These are phyloP conservation scores for Lepas anatifera DNA, from an alignment of 2,888 invertebrate genomes.

Conservation along the genomic window DNA sequence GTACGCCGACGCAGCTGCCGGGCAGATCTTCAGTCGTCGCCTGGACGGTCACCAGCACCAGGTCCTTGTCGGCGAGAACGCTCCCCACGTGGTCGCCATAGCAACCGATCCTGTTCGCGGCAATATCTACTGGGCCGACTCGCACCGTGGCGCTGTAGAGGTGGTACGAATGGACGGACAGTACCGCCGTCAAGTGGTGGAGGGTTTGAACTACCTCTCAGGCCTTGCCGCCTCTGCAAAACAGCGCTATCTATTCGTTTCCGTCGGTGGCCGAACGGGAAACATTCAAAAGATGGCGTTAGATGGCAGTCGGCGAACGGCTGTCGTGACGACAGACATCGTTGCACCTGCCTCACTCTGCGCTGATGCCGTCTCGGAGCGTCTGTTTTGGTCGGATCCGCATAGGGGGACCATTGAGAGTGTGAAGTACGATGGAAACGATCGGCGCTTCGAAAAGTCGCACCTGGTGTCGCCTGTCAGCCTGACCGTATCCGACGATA, in stretches of 20 bases:
- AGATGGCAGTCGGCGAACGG: background rate
- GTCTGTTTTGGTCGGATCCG: slow-evolving; percentile 1
- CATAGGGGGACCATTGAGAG: background rate
- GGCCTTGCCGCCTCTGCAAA: background rate
- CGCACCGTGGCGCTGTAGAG: background rate
- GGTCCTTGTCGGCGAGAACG: background rate
- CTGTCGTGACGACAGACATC: background rate
- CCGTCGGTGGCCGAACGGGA: background rate
- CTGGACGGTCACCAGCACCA: background rate
- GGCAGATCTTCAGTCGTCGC: background rate
- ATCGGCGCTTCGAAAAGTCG: background rate
- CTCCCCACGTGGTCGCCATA: background rate
- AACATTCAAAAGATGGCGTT: background rate
- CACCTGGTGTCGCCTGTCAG: background rate
- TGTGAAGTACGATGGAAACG: background rate
- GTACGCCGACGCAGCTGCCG: background rate
- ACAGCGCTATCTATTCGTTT: background rate
- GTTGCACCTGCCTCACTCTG: background rate
- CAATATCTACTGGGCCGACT: slow-evolving; percentile 8
- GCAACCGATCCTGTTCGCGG: background rate
- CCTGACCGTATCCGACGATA: background rate
- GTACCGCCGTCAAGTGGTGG: background rate
- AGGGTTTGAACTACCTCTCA: background rate
- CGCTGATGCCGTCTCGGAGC: background rate
- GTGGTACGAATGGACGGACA: background rate